Evolutionary conservation across 2,113 vertebrate genomes (phyloP).

Genomic region (Elaphurus davidianus): DNA sequence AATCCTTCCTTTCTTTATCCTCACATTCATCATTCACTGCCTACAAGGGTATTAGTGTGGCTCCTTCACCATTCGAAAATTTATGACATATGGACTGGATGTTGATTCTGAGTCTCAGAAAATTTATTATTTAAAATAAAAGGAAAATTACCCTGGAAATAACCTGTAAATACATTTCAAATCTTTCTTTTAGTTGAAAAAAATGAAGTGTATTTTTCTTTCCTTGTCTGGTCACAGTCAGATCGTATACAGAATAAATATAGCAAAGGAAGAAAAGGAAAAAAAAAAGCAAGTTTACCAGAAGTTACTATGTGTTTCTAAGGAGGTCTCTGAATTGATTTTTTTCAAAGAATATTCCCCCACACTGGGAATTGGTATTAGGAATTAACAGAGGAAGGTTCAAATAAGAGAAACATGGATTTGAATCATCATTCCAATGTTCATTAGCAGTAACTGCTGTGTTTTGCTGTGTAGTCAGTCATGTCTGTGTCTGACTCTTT

Average conservation of each 20-base stretch:
- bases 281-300: neutral
- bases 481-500: neutral
- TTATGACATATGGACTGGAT: neutral
- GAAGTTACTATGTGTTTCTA: neutral
- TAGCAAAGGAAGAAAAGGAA: neutral
- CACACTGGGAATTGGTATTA: neutral
- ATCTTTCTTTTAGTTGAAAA: neutral
- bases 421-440: neutral
- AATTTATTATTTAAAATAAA: slow-evolving; percentile 26
- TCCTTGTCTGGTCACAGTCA: neutral
- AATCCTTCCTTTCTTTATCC: neutral
- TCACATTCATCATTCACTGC: neutral
- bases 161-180: neutral
- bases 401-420: neutral
- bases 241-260: slow-evolving; percentile 10
- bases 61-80: neutral
- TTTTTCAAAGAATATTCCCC: neutral
- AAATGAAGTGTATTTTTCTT: neutral
- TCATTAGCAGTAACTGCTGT: neutral
- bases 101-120: neutral
- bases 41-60: accelerated
- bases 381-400: neutral
- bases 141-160: slow-evolving; percentile 8
- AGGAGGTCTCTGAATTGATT: neutral
- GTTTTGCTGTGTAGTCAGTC: neutral